Evolutionary conservation across 2,113 vertebrate species (phyloP).

Genomic region (Glaucomys volans): DNA sequence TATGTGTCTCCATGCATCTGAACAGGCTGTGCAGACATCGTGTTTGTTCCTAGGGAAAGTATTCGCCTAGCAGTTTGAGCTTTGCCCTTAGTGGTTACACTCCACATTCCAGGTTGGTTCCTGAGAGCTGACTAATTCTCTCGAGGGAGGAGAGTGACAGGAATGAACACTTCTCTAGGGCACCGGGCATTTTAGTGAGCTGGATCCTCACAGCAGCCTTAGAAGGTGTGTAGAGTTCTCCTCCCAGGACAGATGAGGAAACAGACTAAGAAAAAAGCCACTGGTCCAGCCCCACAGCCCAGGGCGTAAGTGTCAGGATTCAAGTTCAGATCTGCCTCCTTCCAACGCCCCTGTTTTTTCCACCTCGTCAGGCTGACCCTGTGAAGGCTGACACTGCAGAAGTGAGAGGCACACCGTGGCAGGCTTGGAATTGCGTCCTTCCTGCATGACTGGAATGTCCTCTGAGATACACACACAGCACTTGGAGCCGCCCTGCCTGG

Average conservation of each 20-base stretch:
- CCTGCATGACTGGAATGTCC: constrained; percentile 29
- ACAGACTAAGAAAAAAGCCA: neutral
- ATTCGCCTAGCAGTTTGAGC: constrained; percentile 30
- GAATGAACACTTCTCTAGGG: neutral
- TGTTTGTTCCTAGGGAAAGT: neutral
- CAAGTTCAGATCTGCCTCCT: constrained; percentile 33
- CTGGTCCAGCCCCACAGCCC: neutral
- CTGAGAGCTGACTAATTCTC: neutral
- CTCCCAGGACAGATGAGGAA: neutral
- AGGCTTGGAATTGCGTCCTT: neutral
- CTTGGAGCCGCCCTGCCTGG: neutral
- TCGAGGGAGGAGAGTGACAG: neutral
- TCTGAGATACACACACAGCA: neutral
- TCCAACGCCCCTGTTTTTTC: neutral
- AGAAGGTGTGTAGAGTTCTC: accelerated
- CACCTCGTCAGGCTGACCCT: neutral
- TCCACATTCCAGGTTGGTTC: neutral
- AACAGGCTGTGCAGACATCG: neutral
- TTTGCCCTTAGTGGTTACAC: neutral
- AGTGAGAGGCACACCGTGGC: neutral
- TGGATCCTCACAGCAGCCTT: neutral
- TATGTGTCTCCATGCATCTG: neutral
- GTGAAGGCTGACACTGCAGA: constrained; percentile 45
- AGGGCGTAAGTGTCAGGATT: neutral
- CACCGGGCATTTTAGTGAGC: neutral